A percentile compares a stretch with the other conserved stretches of the same genome.
Evolutionary conservation across 2,797 vertebrate species (phyloP).

Genomic region (Orientallactaga sibirica): DNA sequence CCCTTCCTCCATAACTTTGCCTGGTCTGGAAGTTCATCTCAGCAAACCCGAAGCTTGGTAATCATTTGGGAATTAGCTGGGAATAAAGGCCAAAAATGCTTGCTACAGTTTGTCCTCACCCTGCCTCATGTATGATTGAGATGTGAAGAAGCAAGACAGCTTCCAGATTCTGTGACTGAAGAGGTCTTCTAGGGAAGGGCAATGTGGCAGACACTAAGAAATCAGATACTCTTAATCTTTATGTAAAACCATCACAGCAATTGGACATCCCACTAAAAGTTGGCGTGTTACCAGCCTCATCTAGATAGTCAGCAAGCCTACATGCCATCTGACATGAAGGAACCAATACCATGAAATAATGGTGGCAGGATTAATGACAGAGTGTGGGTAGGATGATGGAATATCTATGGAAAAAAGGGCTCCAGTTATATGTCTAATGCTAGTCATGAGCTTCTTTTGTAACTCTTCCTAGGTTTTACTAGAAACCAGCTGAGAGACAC

Average conservation of each 20-base stretch:
- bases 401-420: background rate
- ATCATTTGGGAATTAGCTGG: conserved; percentile 30
- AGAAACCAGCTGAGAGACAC: background rate
- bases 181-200: background rate
- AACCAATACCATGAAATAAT: background rate
- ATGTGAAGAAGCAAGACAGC: conserved; percentile 43
- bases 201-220: conserved; percentile 37
- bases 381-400: background rate
- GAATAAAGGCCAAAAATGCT: conserved; percentile 7
- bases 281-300: conserved; percentile 59
- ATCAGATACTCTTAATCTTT: conserved; percentile 60
- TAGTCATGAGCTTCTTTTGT: background rate
- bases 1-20: too few species aligned
- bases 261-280: conserved; percentile 66
- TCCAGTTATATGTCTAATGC: background rate
- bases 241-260: conserved; percentile 71
- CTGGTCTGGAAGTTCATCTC: too few species aligned
- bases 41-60: background rate
- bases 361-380: conserved; percentile 13
- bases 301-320: background rate
- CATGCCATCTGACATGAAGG: conserved; percentile 47
- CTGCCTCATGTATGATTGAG: conserved; percentile 19
- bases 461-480: background rate
- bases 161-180: conserved; percentile 18
- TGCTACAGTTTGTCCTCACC: conserved; percentile 24